These are phyloP conservation scores for Papilio polyxenes DNA, from an alignment of 1,140 invertebrate species.

Conservation along the genomic window DNA sequence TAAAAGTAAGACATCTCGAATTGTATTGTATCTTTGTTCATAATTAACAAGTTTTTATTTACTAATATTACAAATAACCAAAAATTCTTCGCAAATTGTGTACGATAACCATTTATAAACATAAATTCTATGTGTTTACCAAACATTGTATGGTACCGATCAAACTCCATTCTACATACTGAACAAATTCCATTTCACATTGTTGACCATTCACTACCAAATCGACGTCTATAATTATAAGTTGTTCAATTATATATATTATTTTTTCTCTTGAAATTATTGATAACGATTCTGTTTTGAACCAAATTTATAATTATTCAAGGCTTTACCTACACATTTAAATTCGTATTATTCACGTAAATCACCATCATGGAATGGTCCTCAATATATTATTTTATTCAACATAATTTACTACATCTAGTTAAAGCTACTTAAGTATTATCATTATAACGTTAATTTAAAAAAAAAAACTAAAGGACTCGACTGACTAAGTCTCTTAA, in stretches of 20 bases:
- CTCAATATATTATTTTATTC: no score
- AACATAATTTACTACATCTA: no score
- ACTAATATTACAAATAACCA: neutral
- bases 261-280: neutral
- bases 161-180: neutral
- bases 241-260: no score
- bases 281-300: no score
- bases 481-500: no score
- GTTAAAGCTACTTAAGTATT: no score
- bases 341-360: no score
- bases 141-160: constrained; percentile 28
- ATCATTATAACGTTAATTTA: no score
- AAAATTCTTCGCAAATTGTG: neutral
- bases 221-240: neutral
- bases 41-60: neutral
- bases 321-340: no score
- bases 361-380: no score
- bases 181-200: constrained; percentile 1
- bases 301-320: no score
- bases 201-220: constrained; percentile 1
- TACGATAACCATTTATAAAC: neutral
- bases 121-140: constrained; percentile 21
- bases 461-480: no score
- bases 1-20: neutral
- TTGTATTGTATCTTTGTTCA: neutral